A percentile compares a stretch with the other conserved stretches of the same genome.
Evolutionary conservation across 2,888 invertebrate species (phyloP).

Genomic region (Melanchra persicariae): DNA sequence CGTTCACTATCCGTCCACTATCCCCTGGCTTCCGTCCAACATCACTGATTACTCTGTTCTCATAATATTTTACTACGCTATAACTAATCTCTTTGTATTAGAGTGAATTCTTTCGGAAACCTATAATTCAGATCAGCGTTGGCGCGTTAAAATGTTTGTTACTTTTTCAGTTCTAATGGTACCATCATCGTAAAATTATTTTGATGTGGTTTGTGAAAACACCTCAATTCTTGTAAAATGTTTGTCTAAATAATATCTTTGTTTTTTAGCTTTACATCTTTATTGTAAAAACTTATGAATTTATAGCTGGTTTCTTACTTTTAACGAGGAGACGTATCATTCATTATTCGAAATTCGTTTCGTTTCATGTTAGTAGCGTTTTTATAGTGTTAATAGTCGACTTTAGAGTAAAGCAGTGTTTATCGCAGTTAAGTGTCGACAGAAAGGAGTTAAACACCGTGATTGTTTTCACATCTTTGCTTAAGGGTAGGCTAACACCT

Average conservation of each 20-base stretch:
- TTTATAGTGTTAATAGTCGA: conserved; percentile 55
- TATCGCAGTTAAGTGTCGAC: conserved; percentile 63
- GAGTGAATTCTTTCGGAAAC: conserved; percentile 73
- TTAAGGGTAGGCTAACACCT: conserved; percentile 57
- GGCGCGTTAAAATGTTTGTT: conserved; percentile 73
- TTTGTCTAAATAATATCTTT: conserved; percentile 58
- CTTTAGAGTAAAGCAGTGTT: conserved; percentile 54
- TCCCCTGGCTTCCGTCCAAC: conserved; percentile 78
- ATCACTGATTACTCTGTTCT: conserved; percentile 79
- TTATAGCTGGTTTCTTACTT: conserved; percentile 31
- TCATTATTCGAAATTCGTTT: conserved; percentile 38
- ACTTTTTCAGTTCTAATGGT: conserved; percentile 69
- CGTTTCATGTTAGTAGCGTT: conserved; percentile 39
- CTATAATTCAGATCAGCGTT: conserved; percentile 74
- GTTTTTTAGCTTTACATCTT: conserved; percentile 60
- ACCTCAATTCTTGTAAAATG: conserved; percentile 61
- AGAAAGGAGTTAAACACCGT: conserved; percentile 55
- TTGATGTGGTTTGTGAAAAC: conserved; percentile 72
- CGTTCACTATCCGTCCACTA: conserved; percentile 56
- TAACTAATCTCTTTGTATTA: conserved; percentile 71
- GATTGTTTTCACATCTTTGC: conserved; percentile 58
- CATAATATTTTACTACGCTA: conserved; percentile 75
- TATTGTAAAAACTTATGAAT: conserved; percentile 61
- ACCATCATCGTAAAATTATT: conserved; percentile 67
- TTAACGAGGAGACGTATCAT: conserved; percentile 35